A percentile compares a stretch with the other conserved stretches of the same genome.
These are phyloP conservation scores for Syngnathus typhle DNA, from an alignment of 2,113 vertebrate genomes.

Conservation along the genomic window DNA sequence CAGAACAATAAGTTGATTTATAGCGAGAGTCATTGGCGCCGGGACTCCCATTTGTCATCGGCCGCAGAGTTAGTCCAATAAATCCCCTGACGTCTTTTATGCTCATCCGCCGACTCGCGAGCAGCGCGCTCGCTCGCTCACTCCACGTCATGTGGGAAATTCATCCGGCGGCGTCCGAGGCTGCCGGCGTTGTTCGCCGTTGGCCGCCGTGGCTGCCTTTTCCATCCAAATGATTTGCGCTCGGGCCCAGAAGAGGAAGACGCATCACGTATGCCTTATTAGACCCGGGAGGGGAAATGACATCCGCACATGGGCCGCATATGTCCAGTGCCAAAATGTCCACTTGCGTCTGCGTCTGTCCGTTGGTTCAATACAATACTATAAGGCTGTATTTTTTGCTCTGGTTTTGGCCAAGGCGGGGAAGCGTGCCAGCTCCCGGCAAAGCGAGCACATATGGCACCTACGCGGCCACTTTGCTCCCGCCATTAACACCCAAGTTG, in stretches of 20 bases:
- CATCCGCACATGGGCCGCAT: neutral
- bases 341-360: too few relatives aligned
- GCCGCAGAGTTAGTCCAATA: constrained; percentile 49
- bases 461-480: constrained; percentile 62
- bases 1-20: constrained; percentile 6
- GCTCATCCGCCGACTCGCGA: neutral
- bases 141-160: neutral
- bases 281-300: neutral
- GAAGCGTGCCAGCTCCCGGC: constrained; percentile 37
- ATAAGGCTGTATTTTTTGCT: neutral
- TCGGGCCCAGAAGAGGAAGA: neutral
- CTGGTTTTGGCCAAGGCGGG: constrained; percentile 4
- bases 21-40: neutral
- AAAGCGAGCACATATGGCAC: constrained; percentile 54
- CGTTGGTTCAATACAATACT: too few relatives aligned
- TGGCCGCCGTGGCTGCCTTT: neutral
- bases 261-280: neutral
- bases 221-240: neutral
- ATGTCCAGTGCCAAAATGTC: too few relatives aligned
- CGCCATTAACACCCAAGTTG: constrained; percentile 63
- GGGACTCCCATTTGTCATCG: constrained; percentile 29
- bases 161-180: neutral
- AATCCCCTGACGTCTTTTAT: constrained; percentile 34
- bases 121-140: too few relatives aligned
- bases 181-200: neutral